Base-by-base conservation (phyloP, 2,888 invertebrate species). In the Atherix ibis region DNA sequence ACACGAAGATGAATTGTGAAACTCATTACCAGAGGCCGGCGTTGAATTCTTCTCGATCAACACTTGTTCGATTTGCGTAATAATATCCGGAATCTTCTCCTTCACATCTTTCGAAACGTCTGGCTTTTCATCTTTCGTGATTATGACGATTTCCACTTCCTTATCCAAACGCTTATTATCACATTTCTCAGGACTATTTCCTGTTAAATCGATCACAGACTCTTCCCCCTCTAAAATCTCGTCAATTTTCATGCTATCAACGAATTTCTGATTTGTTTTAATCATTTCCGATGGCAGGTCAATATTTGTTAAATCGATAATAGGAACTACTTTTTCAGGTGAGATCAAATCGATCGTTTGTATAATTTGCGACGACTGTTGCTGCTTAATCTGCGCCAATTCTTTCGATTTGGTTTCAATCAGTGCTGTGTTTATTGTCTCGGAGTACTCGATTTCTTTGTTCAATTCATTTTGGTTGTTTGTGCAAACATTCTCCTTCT, bases 401-500 rank as follows among this genome's bases (percentile, higher is more conserved):
- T 41, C 37, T 33, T 41, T 43, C 4, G 41, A 41, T 34, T 41
- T 43, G 32, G 37, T 49, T 26, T 60, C 61, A 31, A 59, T 45
- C 15, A 61, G 41, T 8, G 54, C 49, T 3, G 52, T 52, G 40
- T 56, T 58, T 8, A 58, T 50, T 19, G 43, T 44, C 39, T 62
- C 62, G 6, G 56, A 52, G 33, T 53, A 58, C 41, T 56, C 56
- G 48, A 56, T 50, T 26, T 53, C 55, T 37, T 58, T 61, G 42
- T 59, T 59, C 3, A 61, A 44, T 40, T 56, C 58, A 41, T 58
- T 60, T 40, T 58, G 56, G 38, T 50, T 57, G 34, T 53, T 58
- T 3, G 58, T 56, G 39, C 57, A 57, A 8, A 56, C 49, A 39
- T 60, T 61, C 43, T 61, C 58, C 38, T 58, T 59, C 37, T 60